Evolutionary conservation across 2,888 invertebrate species (phyloP).

Genomic region (Neria commutata): DNA sequence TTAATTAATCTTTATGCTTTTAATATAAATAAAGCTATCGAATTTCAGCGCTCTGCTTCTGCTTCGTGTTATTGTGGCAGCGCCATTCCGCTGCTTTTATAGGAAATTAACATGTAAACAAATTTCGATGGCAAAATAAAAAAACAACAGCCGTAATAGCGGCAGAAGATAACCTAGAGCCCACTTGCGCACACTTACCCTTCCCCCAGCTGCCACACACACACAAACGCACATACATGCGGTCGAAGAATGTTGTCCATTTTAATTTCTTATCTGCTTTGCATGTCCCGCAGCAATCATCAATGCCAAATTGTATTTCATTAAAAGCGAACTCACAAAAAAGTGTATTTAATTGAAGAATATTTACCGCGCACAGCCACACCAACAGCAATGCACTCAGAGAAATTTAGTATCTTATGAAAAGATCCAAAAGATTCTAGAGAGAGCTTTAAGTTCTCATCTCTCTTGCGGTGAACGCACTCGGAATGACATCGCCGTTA

Average conservation of each 20-base stretch:
- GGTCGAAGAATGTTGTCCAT: too few relatives aligned
- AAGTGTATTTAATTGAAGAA: conserved; percentile 27
- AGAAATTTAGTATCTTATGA: too few relatives aligned
- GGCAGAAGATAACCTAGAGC: too few relatives aligned
- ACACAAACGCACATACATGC: too few relatives aligned
- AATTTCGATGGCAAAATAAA: neutral
- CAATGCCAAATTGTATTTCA: conserved; percentile 27
- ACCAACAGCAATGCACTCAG: too few relatives aligned
- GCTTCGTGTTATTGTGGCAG: conserved; percentile 31
- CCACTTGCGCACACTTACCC: too few relatives aligned
- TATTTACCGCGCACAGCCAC: neutral
- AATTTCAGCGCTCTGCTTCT: conserved; percentile 37
- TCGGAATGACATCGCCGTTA: too few relatives aligned
- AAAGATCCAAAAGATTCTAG: too few relatives aligned
- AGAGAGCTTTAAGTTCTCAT: too few relatives aligned
- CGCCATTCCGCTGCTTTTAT: conserved; percentile 14
- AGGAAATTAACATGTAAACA: conserved; percentile 20
- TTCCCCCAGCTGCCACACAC: too few relatives aligned
- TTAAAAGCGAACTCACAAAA: conserved; percentile 18
- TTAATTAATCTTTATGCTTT: conserved; percentile 55
- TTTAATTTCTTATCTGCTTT: conserved; percentile 27
- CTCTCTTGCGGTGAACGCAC: too few relatives aligned
- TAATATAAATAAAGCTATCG: conserved; percentile 56
- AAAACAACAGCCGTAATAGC: too few relatives aligned
- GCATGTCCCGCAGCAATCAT: conserved; percentile 38